These are phyloP conservation scores for Helogale parvula DNA, from an alignment of 2,113 vertebrate genomes.

Conservation along the genomic window DNA sequence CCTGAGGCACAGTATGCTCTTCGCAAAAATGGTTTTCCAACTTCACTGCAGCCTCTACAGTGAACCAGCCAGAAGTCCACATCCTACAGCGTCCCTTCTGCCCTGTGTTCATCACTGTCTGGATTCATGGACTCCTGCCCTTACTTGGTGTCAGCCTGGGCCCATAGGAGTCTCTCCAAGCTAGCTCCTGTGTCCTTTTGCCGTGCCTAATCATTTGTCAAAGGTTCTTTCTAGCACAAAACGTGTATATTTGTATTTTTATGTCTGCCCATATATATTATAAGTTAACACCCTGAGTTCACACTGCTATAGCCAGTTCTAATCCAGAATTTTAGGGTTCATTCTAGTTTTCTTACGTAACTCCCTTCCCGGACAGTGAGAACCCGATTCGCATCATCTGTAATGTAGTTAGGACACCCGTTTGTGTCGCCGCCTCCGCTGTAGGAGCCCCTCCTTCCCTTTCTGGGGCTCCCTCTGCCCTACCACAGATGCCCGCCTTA, in stretches of 20 bases:
- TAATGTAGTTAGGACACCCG: background rate
- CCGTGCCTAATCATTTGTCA: background rate
- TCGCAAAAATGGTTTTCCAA: background rate
- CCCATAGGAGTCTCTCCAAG: background rate
- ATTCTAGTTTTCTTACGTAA: background rate
- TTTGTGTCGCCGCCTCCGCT: background rate
- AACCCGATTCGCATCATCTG: background rate
- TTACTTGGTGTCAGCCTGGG: background rate
- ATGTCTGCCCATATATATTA: background rate
- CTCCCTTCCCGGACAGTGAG: background rate
- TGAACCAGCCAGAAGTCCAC: background rate
- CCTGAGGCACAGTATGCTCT: background rate
- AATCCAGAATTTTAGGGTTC: background rate
- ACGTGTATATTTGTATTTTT: background rate
- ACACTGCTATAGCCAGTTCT: background rate
- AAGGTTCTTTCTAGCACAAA: background rate
- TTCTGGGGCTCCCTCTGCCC: background rate
- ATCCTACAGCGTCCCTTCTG: background rate
- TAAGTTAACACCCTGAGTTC: background rate
- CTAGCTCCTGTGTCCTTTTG: background rate
- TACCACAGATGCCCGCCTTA: background rate
- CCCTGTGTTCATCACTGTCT: background rate
- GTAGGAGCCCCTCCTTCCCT: background rate
- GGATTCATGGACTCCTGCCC: background rate
- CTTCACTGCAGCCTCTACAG: too few species aligned